Base-by-base conservation (phyloP, 2,113 vertebrate species). In the Oreochromis spilurus region DNA sequence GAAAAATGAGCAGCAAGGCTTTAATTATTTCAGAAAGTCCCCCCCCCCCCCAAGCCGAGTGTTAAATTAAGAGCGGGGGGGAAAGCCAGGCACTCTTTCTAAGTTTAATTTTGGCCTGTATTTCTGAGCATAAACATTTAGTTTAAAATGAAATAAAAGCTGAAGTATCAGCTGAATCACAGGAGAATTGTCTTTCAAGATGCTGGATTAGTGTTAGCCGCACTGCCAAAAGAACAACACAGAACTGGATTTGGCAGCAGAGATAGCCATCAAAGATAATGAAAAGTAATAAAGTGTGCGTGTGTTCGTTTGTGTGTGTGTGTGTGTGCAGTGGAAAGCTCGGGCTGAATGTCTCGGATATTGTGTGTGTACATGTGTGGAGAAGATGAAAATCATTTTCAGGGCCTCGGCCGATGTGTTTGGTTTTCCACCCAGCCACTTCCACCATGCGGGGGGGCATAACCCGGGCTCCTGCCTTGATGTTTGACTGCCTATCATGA, bases 191-290 rank as follows among this genome's bases (percentile, higher is more conserved):
- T 91, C 77, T 91, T 79, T 86, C 85, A 84, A 80, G 83, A 57
- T 50, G 6, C 34, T 78, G 77, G 87, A 90, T 93, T 89, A 86
- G 80, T 13, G 8, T 77, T 84, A 50, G 43, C 78, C n/a, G 72
- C 88, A 43, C 62, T 50, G 92, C 88, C 89, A 84, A 57, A 91
- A 87, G 81, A 91, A 88, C 90, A 93, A 86, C 87, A 91, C 21
- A 50, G 77, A 57, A 34, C 65, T 86, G 88, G 85, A 85, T 88
- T 89, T 91, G 85, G 91, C 90, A 79, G 85, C 43, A 16, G 19
- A 65, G 88, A 92, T 91, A 50, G 48, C 81, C 58, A 81, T 89
- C 85, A 81, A 62, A 86, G 84, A 91, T 88, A 87, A 90, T 87
- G 75, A 90, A 93, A 93, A 92, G 67, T 84, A 88, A 87, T 92